Evolutionary conservation across 2,113 vertebrate species (phyloP).

Genomic region (Oriolus oriolus): DNA sequence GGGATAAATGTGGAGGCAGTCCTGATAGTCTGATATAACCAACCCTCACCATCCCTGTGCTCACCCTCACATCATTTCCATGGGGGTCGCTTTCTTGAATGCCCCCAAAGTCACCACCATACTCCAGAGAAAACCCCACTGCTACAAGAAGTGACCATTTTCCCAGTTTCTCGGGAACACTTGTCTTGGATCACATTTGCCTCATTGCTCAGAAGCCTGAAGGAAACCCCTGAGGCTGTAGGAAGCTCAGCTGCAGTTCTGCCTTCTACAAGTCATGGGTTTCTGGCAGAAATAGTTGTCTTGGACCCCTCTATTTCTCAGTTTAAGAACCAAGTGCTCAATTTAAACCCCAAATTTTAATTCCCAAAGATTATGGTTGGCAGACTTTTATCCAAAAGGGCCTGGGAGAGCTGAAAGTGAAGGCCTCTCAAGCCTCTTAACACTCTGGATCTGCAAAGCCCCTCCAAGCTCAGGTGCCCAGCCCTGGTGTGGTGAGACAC

Average conservation of each 20-base stretch:
- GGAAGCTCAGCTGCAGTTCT: not conserved
- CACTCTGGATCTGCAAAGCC: not conserved
- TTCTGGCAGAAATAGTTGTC: not conserved
- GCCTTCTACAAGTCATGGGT: not conserved
- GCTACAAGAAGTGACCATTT: not conserved
- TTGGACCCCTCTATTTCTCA: not conserved
- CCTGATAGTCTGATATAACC: not conserved
- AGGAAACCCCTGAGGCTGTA: not conserved
- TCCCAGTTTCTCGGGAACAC: fast-evolving
- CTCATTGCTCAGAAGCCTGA: not conserved
- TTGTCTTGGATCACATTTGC: not conserved
- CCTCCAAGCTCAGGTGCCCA: not conserved
- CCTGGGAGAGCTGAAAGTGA: not conserved
- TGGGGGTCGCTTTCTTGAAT: not conserved
- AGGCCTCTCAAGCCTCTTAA: not conserved
- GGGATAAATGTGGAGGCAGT: not conserved
- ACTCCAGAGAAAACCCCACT: not conserved
- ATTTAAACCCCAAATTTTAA: not conserved
- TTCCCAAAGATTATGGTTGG: not conserved
- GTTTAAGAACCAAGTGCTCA: not conserved
- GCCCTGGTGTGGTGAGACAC: fast-evolving
- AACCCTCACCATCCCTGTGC: not conserved
- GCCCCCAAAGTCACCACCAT: not conserved
- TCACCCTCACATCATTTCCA: not conserved
- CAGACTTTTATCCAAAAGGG: not conserved